Base-by-base conservation (phyloP, 64 coral and sea anemone genomes). In the Pachyseris speciosa region DNA sequence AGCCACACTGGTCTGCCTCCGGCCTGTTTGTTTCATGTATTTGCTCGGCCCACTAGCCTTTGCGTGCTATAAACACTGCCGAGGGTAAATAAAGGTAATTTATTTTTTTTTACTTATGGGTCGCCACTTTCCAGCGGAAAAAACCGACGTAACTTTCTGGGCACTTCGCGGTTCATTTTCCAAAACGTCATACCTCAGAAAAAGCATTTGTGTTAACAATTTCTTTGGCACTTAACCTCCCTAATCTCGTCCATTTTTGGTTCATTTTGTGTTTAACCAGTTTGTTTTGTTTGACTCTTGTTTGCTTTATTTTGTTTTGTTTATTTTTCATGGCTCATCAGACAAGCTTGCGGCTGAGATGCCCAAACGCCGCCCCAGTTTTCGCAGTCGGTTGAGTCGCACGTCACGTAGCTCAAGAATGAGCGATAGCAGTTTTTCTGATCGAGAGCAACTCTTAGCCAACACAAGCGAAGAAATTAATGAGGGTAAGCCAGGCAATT, bases 311-410 rank as follows among this genome's bases (percentile, higher is more conserved):
- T 73, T 80, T 34, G 11, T 31, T 38, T 34, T 70, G 26, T 80
- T 61, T 24, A 1, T 50, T 19, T 59, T 61, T 4, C 49, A 36
- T 80, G 28, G 27, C 5, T 34, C 22, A 39, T 52, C 94, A 96
- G 94, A 96, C 74, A 84, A 74, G 69, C 83, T 96, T 58, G 90
- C 94, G 11, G 86, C 84, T 17, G 94, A 96, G 58, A 89, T 96
- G 75, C 94, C 94, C 20, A 92, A 92, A 70, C 89, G 94, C 58
- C 91, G 94, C 20, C 64, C 83, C 2, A 92, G 90, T 52, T 76
- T 92, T 15, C 94, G 90, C 29, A 20, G 72, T 29, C 75, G 74
- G 22, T 20, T 74, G 36, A 85, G 84, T 34, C 42, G 72, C 55
- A 30, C 39, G 19, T 53, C 53, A 13, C 42, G 45, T 33, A 61